A percentile compares a stretch with the other conserved stretches of the same genome.
Conservation (phyloP, 2,797 vertebrate genomes). For the Cirrhinus molitorella region DNA sequence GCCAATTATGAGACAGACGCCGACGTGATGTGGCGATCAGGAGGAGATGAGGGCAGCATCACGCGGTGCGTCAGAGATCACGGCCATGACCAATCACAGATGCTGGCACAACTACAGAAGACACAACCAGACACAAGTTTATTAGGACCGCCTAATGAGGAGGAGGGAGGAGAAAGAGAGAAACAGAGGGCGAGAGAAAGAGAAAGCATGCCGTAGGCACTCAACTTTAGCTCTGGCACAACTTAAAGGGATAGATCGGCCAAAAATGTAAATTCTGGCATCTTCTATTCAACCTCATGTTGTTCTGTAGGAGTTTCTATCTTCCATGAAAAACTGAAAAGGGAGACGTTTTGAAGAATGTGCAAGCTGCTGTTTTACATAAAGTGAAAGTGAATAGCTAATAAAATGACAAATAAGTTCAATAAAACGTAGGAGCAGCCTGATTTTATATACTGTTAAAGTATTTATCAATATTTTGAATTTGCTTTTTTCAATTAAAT, state of each 20-base stretch:
- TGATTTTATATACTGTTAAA: neutral
- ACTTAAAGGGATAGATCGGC: neutral
- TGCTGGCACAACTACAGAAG: slow-evolving; percentile 46
- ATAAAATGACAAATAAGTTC: neutral
- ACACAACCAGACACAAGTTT: slow-evolving; percentile 37
- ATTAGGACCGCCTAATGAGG: slow-evolving; percentile 19
- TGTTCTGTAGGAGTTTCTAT: neutral
- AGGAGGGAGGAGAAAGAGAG: neutral
- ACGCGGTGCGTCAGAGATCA: slow-evolving; percentile 19
- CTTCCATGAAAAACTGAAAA: neutral
- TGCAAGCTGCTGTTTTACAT: slow-evolving; percentile 11
- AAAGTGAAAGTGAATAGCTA: neutral
- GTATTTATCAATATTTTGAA: no score
- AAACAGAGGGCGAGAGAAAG: neutral
- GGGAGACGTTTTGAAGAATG: slow-evolving; percentile 10
- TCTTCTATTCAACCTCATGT: neutral
- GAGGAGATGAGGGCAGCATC: slow-evolving; percentile 18
- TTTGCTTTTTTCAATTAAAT: no score
- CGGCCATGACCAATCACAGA: slow-evolving; percentile 35
- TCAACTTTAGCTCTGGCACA: slow-evolving; percentile 11
- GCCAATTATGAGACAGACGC: slow-evolving; percentile 13
- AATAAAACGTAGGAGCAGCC: neutral
- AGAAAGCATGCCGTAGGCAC: neutral
- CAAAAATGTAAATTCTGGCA: neutral
- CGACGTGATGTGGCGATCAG: slow-evolving; percentile 18